Evolutionary conservation across 2,113 vertebrate species (phyloP), one percentile per base, ranked within the genome.

Genomic region (Planiliza haematocheilus): DNA sequence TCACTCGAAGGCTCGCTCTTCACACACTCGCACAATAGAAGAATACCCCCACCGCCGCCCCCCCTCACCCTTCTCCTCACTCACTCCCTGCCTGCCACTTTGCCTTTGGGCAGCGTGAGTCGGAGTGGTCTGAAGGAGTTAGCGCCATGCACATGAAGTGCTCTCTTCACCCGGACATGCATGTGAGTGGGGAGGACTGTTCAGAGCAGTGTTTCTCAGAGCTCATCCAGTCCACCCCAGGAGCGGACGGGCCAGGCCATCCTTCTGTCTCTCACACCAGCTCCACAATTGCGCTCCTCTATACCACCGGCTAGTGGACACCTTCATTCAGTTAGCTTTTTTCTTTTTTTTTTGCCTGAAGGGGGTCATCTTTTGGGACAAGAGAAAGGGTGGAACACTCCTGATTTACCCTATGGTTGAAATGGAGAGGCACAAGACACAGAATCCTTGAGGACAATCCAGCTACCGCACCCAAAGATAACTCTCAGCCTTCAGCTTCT

Each of bases 121-220:
- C 43, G n/a, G 59, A 88, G 84, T 86, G 87, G 79, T 91, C 91
- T 89, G 85, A 93, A 93, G 83, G 82, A 87, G 88, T 92, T 92
- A 91, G 89, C 65, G 55, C 70, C 79, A 67, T 74, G 85, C 86
- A 77, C 86, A 84, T 86, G 85, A 93, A 88, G 88, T 73, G 82
- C 83, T 90, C 81, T 82, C 87, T 82, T 83, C 74, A 77, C 48
- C 72, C 68, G 34, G 73, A 77, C 78, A 75, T 79, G 81, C 82
- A 83, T 83, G 89, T 82, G 82, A 86, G 89, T 10, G 41, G 72
- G 82, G 18, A 72, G 65, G 84, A 77, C 60, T 70, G 79, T 85
- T 64, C 76, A 77, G 87, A 81, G 69, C 78, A 65, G 58, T 74
- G 48, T 84, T 83, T 61, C 70, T 79, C 82, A 87, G 77, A 82